A percentile compares a stretch with the other conserved stretches of the same genome.
These are phyloP conservation scores for Hypocryptadius cinnamomeus DNA, from an alignment of 2,113 vertebrate species.

Conservation along the genomic window DNA sequence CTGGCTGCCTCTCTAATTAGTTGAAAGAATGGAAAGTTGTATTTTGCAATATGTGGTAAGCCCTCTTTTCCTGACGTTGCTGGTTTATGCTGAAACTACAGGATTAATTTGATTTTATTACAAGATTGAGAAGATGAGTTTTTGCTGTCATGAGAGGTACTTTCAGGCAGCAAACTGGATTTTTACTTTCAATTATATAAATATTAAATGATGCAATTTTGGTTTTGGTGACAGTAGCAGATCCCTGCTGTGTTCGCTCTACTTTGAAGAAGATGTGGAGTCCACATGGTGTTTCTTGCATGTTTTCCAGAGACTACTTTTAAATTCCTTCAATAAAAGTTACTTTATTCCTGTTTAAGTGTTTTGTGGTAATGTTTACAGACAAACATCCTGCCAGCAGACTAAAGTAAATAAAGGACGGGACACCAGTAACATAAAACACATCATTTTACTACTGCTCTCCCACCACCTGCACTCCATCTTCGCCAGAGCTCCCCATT, in stretches of 20 bases:
- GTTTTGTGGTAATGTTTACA: conserved; percentile 54
- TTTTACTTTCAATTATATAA: conserved; percentile 56
- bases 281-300: conserved; percentile 35
- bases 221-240: conserved; percentile 39
- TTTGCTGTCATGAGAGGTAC: conserved; percentile 20
- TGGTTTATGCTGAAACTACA: conserved; percentile 17
- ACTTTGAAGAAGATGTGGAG: conserved; percentile 58
- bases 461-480: neutral
- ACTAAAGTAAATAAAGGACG: conserved; percentile 41
- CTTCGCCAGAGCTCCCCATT: neutral
- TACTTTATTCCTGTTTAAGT: conserved; percentile 39
- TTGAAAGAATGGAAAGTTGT: conserved; percentile 67
- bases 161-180: conserved; percentile 40
- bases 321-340: conserved; percentile 62
- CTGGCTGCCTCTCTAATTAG: conserved; percentile 75
- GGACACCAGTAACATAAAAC: conserved; percentile 6
- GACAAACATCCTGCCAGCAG: conserved; percentile 51
- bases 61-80: conserved; percentile 20
- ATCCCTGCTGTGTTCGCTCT: conserved; percentile 19
- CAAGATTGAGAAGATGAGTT: neutral
- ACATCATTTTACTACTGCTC: conserved; percentile 17
- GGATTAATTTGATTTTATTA: conserved; percentile 39
- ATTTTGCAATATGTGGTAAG: conserved; percentile 65
- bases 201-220: conserved; percentile 50
- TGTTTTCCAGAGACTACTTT: conserved; percentile 58